A percentile compares a stretch with the other conserved stretches of the same genome.
Evolutionary conservation across 2,113 vertebrate species (phyloP).

Genomic region (Apeltes quadracus): DNA sequence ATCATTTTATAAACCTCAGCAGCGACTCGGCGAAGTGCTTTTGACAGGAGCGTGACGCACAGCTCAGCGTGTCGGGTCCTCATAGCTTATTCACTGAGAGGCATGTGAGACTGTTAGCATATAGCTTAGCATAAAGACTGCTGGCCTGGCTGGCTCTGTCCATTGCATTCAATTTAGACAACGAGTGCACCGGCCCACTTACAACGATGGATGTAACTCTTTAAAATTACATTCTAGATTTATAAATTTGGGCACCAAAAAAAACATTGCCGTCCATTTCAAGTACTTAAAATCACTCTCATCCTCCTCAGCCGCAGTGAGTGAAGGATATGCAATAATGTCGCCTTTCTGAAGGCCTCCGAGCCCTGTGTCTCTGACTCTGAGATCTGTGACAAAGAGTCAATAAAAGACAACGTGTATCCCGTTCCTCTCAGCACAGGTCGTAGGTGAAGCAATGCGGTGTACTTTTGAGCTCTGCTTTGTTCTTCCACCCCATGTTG

Average conservation of each 20-base stretch:
- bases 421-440: background rate
- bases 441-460: background rate
- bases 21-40: constrained; percentile 52
- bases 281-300: background rate
- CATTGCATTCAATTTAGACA: too few relatives aligned
- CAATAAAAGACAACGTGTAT: background rate
- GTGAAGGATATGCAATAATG: background rate
- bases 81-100: too few relatives aligned
- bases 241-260: background rate
- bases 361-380: background rate
- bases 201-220: background rate
- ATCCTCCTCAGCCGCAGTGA: background rate
- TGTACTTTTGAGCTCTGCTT: constrained; percentile 6
- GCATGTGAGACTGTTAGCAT: too few relatives aligned
- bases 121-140: too few relatives aligned
- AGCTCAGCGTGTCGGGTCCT: too few relatives aligned
- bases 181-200: too few relatives aligned
- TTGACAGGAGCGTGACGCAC: constrained; percentile 56
- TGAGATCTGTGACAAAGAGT: background rate
- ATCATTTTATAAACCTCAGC: constrained; percentile 45
- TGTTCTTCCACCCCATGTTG: constrained; percentile 38
- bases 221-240: too few relatives aligned
- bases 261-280: background rate
- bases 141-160: too few relatives aligned
- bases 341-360: background rate